Conservation (phyloP, 2,113 vertebrate genomes). For the Turnix velox region DNA sequence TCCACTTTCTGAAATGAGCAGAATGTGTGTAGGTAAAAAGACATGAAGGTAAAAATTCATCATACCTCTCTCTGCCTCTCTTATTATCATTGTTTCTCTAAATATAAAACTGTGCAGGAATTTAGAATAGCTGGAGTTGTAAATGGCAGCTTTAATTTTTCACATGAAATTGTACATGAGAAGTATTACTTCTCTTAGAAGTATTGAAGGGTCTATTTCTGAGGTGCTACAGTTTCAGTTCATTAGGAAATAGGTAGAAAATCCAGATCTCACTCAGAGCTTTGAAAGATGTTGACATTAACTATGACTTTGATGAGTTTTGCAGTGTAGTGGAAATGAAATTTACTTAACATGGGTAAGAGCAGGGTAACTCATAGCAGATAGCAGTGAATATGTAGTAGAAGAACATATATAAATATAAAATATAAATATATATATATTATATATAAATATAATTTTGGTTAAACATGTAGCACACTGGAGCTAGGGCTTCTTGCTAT, state of each 20-base stretch:
- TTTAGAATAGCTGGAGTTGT: background rate
- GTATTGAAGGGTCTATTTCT: background rate
- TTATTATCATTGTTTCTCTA: background rate
- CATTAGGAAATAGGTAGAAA: background rate
- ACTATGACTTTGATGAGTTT: background rate
- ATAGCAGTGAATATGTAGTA: background rate
- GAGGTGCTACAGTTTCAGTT: background rate
- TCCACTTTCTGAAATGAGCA: background rate
- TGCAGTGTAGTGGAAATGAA: background rate
- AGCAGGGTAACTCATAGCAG: background rate
- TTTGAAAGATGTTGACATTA: background rate
- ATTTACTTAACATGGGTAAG: background rate
- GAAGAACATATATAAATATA: background rate
- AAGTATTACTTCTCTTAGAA: background rate
- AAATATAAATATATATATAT: background rate
- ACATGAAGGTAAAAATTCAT: background rate
- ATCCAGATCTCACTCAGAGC: background rate
- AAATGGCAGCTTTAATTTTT: background rate
- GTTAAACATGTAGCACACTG: background rate
- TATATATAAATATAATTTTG: background rate
- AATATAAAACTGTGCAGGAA: background rate
- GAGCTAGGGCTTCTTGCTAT: background rate
- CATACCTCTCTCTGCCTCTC: rapidly evolving
- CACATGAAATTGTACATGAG: background rate
- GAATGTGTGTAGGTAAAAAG: background rate